phyloP scores from a whole-genome alignment of 1,140 invertebrate species.

The Drosophila fuyamai region DNA sequence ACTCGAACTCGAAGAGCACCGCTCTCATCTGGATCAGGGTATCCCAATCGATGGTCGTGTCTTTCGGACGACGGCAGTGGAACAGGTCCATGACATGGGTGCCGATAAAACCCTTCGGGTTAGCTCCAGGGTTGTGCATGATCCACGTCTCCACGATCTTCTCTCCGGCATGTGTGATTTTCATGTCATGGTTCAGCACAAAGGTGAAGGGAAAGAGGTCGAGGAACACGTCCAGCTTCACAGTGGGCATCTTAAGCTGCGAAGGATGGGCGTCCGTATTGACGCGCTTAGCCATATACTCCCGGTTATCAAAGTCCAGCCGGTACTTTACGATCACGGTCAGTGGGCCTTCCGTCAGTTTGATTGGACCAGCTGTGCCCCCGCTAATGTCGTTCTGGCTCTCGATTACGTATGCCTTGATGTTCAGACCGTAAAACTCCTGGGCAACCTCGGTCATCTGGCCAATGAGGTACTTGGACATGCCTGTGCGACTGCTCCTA shows the following conservation, averaged over 20 bases:
- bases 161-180: constrained; percentile 86
- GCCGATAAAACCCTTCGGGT: constrained; percentile 86
- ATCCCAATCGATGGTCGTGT: constrained; percentile 90
- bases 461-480: constrained; percentile 94
- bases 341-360: constrained; percentile 85
- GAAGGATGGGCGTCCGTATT: constrained; percentile 85
- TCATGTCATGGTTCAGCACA: constrained; percentile 78
- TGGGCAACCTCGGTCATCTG: constrained; percentile 93
- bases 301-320: constrained; percentile 92
- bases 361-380: constrained; percentile 79
- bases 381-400: constrained; percentile 85
- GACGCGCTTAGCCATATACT: constrained; percentile 87
- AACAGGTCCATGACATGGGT: constrained; percentile 88
- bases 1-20: constrained; percentile 91
- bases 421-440: constrained; percentile 90
- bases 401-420: constrained; percentile 90
- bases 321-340: constrained; percentile 90
- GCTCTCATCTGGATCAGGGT: constrained; percentile 89
- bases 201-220: constrained; percentile 90
- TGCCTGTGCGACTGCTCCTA: constrained; percentile 90
- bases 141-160: constrained; percentile 91
- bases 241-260: constrained; percentile 86
- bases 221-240: constrained; percentile 89
- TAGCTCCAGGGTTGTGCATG: constrained; percentile 86
- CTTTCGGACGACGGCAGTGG: constrained; percentile 89